Conservation (phyloP, 2,888 invertebrate genomes). For the Thelaira solivaga region DNA sequence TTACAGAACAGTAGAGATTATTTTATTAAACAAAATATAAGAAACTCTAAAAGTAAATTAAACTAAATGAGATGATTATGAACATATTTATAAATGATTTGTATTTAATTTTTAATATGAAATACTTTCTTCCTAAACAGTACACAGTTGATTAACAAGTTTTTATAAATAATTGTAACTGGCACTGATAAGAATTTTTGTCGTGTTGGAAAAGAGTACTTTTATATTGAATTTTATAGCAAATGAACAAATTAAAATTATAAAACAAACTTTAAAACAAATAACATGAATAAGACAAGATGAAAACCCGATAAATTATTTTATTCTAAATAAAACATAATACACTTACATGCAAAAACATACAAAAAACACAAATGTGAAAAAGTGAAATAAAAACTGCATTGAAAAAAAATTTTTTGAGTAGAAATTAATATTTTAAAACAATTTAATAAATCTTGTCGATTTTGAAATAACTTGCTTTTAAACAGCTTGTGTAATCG, state of each 20-base stretch:
- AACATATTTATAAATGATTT: slow-evolving; percentile 14
- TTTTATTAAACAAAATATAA: slow-evolving; percentile 45
- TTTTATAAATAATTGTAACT: slow-evolving; percentile 18
- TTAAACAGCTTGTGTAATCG: too few relatives aligned
- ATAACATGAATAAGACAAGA: slow-evolving; percentile 47
- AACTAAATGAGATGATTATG: slow-evolving; percentile 7
- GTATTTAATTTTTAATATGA: slow-evolving; percentile 45
- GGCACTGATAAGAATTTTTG: slow-evolving; percentile 15
- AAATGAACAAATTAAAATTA: slow-evolving; percentile 39
- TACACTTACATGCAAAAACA: slow-evolving; percentile 45
- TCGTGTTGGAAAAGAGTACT: slow-evolving; percentile 40
- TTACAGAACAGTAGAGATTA: slow-evolving; percentile 69
- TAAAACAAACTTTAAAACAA: slow-evolving; percentile 33
- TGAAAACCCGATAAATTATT: slow-evolving; percentile 52
- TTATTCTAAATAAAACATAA: slow-evolving; percentile 58
- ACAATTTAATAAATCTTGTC: too few relatives aligned
- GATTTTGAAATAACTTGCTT: too few relatives aligned
- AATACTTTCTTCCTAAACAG: slow-evolving; percentile 44
- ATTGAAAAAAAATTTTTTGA: slow-evolving; percentile 51
- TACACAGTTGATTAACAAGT: background rate
- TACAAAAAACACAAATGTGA: slow-evolving; percentile 52
- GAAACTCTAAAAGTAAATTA: slow-evolving; percentile 11
- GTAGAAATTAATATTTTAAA: too few relatives aligned
- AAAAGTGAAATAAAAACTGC: slow-evolving; percentile 58
- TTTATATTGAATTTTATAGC: slow-evolving; percentile 28